Evolutionary conservation across 2,797 vertebrate species (phyloP).

Genomic region (Tauraco hartlaubi): DNA sequence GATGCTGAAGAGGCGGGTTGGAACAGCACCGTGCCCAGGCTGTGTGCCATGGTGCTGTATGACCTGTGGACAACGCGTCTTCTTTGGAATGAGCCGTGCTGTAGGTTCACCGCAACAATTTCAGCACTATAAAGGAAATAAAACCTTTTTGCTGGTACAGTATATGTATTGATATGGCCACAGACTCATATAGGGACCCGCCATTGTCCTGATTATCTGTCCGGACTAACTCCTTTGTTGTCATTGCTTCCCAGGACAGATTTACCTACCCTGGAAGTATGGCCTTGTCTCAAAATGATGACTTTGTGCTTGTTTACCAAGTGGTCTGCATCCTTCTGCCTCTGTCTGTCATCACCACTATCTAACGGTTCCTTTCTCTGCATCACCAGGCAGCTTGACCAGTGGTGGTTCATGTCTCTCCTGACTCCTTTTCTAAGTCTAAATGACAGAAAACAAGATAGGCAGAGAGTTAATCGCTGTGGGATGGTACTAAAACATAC

Average conservation of each 20-base stretch:
- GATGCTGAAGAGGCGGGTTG: background rate
- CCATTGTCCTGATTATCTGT: background rate
- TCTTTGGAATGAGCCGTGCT: fast-evolving
- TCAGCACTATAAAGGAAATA: background rate
- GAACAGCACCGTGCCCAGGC: background rate
- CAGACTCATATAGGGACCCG: background rate
- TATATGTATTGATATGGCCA: fast-evolving
- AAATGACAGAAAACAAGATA: background rate
- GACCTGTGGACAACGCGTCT: fast-evolving
- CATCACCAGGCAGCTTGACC: background rate
- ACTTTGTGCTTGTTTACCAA: background rate
- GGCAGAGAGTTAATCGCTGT: background rate
- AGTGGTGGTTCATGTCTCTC: background rate
- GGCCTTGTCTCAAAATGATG: background rate
- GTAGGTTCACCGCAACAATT: background rate
- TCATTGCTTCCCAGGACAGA: background rate
- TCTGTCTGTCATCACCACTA: background rate
- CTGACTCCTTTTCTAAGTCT: background rate
- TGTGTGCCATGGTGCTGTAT: fast-evolving
- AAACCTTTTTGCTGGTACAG: background rate
- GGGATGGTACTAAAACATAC: background rate
- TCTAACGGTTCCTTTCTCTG: background rate
- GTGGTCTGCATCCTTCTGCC: background rate
- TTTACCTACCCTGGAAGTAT: background rate
- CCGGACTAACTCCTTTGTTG: background rate